Evolutionary conservation across 35 echinoderm and acorn worm genomes (phyloP), one percentile per base, ranked within the genome.

Genomic region (Acanthaster planci): DNA sequence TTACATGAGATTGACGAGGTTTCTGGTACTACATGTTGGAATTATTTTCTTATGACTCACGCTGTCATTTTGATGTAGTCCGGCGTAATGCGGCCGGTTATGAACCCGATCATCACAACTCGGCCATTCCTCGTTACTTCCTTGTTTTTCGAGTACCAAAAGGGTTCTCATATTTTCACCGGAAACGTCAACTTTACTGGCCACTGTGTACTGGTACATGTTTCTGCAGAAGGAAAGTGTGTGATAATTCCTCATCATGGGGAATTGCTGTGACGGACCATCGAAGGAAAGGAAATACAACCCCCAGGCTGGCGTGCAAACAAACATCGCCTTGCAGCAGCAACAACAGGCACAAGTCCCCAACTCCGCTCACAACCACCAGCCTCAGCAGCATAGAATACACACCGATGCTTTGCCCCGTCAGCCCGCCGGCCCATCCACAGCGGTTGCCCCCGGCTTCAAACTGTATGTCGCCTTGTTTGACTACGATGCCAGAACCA

Each of bases 401-500:
- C 26, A 36, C 52, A 18, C 30, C 81, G 56, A 57, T 57, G 56
- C 81, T 38, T 31, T 22, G 52, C 23, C 52, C 53, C 19, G 79
- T n/a, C 39, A 83, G 81, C 10, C 81, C 81, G 32, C 14, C 10
- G 30, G 30, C 15, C 29, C 52, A 17, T 59, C 52, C 0, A 51
- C 51, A 59, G 1, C 38, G 35, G 29, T 35, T 17, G 54, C 21
- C 19, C 36, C 55, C 36, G 60, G 79, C 75, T 54, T 82, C 10
- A 99, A 94, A 90, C 82, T 93, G 86, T 99, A 88, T 89, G 89
- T 99, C 80, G 96, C 96, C 38, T 80, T 99, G 22, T 99, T 99
- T 89, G 96, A 99, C 78, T 99, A 99, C 77, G 96, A 99, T 82
- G 96, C 96, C 2, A 87, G 96, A 75, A 99, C 96, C 54, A 87